phyloP scores from a whole-genome alignment of 2,113 vertebrate genomes.

The Bungarus multicinctus region DNA sequence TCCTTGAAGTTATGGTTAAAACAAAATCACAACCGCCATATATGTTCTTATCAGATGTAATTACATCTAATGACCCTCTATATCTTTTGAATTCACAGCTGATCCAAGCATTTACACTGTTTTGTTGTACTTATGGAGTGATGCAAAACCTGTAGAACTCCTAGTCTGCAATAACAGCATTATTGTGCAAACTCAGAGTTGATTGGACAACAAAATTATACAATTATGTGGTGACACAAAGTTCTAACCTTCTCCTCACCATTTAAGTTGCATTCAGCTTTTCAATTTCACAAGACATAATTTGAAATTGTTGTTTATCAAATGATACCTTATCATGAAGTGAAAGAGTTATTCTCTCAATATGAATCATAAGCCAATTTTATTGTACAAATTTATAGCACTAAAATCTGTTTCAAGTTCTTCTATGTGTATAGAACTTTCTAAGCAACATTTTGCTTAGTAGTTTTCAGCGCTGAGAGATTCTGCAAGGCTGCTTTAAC shows the following conservation, averaged over 20 bases:
- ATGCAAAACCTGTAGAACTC: background rate
- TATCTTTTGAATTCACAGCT: background rate
- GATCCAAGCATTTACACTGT: background rate
- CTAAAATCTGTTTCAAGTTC: background rate
- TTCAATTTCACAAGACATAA: background rate
- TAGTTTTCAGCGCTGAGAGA: background rate
- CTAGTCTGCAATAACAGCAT: background rate
- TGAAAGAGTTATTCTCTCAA: background rate
- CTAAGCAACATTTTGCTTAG: background rate
- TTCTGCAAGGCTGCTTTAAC: background rate
- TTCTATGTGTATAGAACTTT: background rate
- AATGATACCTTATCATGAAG: background rate
- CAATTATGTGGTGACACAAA: background rate
- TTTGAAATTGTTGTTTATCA: background rate
- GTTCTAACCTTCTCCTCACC: background rate
- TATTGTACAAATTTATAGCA: background rate
- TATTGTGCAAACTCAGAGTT: background rate
- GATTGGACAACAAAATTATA: background rate
- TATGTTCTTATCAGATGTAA: background rate
- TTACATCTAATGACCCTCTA: background rate
- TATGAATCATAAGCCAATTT: background rate
- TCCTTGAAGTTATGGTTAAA: background rate
- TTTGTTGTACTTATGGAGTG: background rate
- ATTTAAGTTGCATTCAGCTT: background rate
- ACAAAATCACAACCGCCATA: background rate